Evolutionary conservation across 2,113 vertebrate genomes (phyloP).

Genomic region (Halcyon malimbica): DNA sequence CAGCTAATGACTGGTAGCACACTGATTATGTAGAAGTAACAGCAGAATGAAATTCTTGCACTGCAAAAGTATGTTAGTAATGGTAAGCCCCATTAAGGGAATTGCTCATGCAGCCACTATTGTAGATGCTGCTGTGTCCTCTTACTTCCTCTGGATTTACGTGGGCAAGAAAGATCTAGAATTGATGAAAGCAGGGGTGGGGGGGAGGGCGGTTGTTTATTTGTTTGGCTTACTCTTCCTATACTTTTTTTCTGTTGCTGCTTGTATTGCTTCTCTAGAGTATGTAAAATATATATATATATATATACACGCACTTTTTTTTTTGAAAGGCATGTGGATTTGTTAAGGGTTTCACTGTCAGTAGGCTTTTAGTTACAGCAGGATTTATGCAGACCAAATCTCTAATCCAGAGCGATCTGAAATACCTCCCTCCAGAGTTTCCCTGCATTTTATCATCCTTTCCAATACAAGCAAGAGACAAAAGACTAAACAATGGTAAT

Average conservation of each 20-base stretch:
- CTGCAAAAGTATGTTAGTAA: not conserved
- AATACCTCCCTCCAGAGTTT: not conserved
- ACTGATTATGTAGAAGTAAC: not conserved
- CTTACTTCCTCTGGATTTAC: not conserved
- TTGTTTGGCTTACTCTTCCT: not conserved
- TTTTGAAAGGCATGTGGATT: slow-evolving; percentile 13
- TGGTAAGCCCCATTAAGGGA: not conserved
- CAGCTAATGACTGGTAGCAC: not conserved
- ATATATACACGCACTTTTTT: not conserved
- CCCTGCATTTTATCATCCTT: not conserved
- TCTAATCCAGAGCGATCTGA: slow-evolving; percentile 14
- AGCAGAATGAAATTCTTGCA: not conserved
- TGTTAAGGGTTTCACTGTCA: not conserved
- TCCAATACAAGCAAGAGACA: not conserved
- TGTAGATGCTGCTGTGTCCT: not conserved
- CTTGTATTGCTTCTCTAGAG: slow-evolving; percentile 51
- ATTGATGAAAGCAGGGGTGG: not conserved
- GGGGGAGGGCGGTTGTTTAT: not conserved
- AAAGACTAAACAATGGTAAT: not conserved
- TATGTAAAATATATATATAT: slow-evolving; percentile 9
- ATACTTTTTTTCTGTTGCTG: slow-evolving; percentile 24
- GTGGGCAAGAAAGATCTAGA: slow-evolving; percentile 26
- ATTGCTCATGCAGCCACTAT: not conserved
- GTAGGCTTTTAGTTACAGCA: slow-evolving; percentile 32
- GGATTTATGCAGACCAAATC: not conserved